Evolutionary conservation across 2,888 invertebrate species (phyloP), one percentile per base, ranked within the genome.

Genomic region (Lasiommata megera): DNA sequence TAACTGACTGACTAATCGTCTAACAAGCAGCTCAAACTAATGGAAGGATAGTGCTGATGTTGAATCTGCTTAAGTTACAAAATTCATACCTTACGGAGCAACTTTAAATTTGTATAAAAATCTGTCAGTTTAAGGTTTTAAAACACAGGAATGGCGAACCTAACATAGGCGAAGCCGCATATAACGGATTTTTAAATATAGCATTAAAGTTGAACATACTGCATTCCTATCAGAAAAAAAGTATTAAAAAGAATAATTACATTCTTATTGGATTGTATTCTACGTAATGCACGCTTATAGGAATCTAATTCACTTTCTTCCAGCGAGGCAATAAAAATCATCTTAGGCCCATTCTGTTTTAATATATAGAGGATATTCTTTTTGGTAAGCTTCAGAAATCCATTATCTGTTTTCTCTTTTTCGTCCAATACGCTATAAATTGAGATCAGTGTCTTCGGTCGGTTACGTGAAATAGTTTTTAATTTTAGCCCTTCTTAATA

Each of bases 311-410:
- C 79, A 78, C 66, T 76, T 72, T 62, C 68, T 67, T 75, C 72
- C 74, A 68, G 70, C 59, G 58, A 43, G 60, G 72, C 69, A 73
- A 80, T 87, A 87, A 87, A 85, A 85, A 77, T 76, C 80, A 73
- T 76, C 81, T 84, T 84, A 86, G 54, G 68, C 67, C 73, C 75
- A 80, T 81, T 84, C 75, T 69, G 77, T 78, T 80, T 80, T 77
- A 82, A 84, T 82, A 80, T 81, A 82, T 80, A 75, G 79, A 70
- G 60, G 67, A 77, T 80, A 72, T 76, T 70, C 75, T 61, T 62
- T 72, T 62, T 72, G 72, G 63, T 65, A 77, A 73, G 72, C 67
- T 72, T 77, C 70, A 72, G 67, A 73, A 77, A 73, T 68, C 72
- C 65, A 71, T 77, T 79, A 78, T 75, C 75, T 78, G 73, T 77